Evolutionary conservation across 2,888 invertebrate species (phyloP), one percentile per base, ranked within the genome.

Genomic region (Apotomis turbidana): DNA sequence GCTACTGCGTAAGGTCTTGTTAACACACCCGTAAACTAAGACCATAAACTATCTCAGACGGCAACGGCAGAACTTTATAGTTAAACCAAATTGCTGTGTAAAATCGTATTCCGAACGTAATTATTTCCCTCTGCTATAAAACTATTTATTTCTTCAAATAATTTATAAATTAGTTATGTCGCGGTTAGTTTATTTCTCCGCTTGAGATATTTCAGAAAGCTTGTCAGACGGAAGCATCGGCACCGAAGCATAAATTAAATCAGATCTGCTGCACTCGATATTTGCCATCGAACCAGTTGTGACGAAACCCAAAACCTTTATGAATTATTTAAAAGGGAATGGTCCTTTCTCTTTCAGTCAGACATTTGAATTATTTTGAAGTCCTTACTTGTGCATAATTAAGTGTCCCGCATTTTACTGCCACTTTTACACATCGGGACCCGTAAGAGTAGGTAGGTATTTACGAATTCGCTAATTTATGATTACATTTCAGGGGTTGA

Each of bases 351-450:
- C 27, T 27, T 27, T 27, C 84, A 85, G 86, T 85, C 84, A 85
- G 86, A 84, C 85, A 85, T 90, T 88, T 88, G 86, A 89, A 89
- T 90, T 90, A 90, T 90, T 90, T 90, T 87, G 87, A 86, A 85
- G 84, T 81, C 82, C 83, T 85, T 81, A 78, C 82, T 85, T 83
- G 81, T 85, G 85, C 86, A 88, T 90, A 87, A 89, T 88, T 87
- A 89, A 87, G 83, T 82, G 80, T 73, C 74, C 77, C 77, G 77
- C 80, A 81, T 84, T 83, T 81, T 79, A 76, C 78, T 78, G 81
- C 82, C 81, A 82, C 81, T 83, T 85, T 82, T 79, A 79, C 80
- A 78, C 76, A 77, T 58, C 58, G 74, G 68, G 73, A 70, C 70
- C 58, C 68, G 74, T 79, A 81, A 82, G 82, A 80, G 80, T 27